Conservation (phyloP, 2,888 invertebrate species). For the Amphipyra tragopoginis region DNA sequence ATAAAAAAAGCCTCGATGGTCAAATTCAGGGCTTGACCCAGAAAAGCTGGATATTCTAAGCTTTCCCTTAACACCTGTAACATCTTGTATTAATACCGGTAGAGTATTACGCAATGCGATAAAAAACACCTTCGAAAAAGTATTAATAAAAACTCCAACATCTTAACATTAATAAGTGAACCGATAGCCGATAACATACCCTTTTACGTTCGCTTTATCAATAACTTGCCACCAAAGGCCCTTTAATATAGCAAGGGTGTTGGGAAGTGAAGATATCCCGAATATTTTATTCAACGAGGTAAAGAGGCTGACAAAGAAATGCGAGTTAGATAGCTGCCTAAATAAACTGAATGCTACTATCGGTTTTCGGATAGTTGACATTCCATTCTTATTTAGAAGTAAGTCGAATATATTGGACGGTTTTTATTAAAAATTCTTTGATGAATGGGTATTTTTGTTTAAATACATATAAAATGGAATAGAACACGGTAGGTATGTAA, state of each 20-base stretch:
- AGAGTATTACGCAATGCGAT: not conserved
- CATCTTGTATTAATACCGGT: not conserved
- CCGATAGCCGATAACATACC: constrained; percentile 64
- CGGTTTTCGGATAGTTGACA: constrained; percentile 50
- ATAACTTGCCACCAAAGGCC: constrained; percentile 71
- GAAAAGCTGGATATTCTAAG: no score
- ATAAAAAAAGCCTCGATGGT: no score
- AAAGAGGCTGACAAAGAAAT: constrained; percentile 88
- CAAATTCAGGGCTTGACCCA: no score
- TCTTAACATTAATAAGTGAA: constrained; percentile 63
- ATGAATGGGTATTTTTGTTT: no score
- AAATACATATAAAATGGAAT: no score
- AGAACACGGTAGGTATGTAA: no score
- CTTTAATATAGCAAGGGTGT: constrained; percentile 78
- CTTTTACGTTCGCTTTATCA: constrained; percentile 70
- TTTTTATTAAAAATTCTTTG: constrained; percentile 2
- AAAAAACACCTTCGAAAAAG: constrained; percentile 38
- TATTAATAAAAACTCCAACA: constrained; percentile 43
- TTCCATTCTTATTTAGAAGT: constrained; percentile 28
- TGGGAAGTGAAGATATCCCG: constrained; percentile 81
- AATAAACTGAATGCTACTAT: constrained; percentile 79
- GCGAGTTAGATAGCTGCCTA: constrained; percentile 84
- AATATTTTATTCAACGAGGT: constrained; percentile 87
- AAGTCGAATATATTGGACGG: constrained; percentile 7
- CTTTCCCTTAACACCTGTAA: not conserved